phyloP scores from a whole-genome alignment of 2,797 vertebrate species.

The Tangara arthus region DNA sequence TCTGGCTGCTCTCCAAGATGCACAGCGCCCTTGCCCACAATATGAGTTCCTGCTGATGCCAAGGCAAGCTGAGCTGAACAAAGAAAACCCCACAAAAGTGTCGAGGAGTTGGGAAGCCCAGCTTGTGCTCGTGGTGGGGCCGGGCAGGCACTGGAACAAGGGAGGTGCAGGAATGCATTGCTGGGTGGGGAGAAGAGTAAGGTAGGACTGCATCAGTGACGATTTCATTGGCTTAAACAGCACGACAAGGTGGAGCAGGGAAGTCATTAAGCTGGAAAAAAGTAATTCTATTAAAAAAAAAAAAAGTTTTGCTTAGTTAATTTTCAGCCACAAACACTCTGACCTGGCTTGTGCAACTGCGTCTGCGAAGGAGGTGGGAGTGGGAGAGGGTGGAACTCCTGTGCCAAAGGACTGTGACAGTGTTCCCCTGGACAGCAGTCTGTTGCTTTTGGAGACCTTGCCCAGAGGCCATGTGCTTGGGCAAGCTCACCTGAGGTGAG shows the following conservation, averaged over 20 bases:
- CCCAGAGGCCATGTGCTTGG: rapidly evolving
- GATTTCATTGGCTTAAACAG: neutral
- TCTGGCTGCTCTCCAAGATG: neutral
- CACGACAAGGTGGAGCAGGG: neutral
- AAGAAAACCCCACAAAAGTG: neutral
- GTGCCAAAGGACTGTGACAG: rapidly evolving
- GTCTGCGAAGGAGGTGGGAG: neutral
- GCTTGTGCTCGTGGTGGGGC: rapidly evolving
- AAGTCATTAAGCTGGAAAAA: slow-evolving; percentile 37
- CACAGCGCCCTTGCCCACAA: neutral
- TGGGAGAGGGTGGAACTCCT: neutral
- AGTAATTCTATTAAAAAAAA: neutral
- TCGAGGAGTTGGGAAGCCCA: rapidly evolving
- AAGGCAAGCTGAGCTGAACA: neutral
- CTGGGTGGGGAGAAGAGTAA: neutral
- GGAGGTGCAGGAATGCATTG: neutral
- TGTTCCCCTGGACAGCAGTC: neutral
- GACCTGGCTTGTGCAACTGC: neutral
- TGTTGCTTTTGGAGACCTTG: neutral
- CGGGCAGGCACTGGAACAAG: neutral
- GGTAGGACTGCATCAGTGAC: neutral
- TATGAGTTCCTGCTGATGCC: rapidly evolving
- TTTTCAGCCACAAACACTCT: neutral
- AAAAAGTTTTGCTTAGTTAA: neutral
- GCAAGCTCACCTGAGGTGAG: neutral